Conservation (phyloP, 23 tunicate species). For the Trididemnum nubilum region DNA sequence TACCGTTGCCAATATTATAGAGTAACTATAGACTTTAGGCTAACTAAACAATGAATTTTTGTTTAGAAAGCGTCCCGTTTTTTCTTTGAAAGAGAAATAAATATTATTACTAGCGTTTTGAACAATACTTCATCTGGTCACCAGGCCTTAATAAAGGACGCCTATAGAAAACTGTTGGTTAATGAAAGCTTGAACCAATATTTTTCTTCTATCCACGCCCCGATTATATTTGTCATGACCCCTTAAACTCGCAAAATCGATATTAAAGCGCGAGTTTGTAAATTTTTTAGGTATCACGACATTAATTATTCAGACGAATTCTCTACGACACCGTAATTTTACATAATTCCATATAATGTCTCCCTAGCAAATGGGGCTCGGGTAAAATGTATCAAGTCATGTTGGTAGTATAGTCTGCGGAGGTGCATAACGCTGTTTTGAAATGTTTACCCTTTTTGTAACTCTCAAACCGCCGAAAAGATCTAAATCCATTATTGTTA, state of each 20-base stretch:
- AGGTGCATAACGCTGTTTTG: no score
- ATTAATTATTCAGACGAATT: no score
- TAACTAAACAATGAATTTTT: not conserved
- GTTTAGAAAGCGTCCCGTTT: not conserved
- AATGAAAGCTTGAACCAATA: slow-evolving; percentile 5
- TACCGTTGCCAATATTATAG: not conserved
- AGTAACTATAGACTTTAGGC: not conserved
- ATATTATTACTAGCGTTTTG: slow-evolving; percentile 8
- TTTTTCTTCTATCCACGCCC: slow-evolving; percentile 2
- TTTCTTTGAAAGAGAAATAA: slow-evolving; percentile 2
- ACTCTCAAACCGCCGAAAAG: no score
- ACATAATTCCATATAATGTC: no score
- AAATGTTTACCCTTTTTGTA: no score
- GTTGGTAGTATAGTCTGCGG: no score
- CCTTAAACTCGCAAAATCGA: not conserved
- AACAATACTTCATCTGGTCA: slow-evolving; percentile 8
- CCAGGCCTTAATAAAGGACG: not conserved
- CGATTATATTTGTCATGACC: not conserved
- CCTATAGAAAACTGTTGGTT: not conserved
- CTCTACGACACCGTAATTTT: no score
- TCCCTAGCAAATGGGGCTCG: no score
- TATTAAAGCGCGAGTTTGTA: not conserved
- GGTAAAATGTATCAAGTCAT: no score
- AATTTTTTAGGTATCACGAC: no score
- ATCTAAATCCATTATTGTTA: no score